Evolutionary conservation across 2,888 invertebrate genomes (phyloP), one percentile per base, ranked within the genome.

Genomic region (Iselma pallidipennis): DNA sequence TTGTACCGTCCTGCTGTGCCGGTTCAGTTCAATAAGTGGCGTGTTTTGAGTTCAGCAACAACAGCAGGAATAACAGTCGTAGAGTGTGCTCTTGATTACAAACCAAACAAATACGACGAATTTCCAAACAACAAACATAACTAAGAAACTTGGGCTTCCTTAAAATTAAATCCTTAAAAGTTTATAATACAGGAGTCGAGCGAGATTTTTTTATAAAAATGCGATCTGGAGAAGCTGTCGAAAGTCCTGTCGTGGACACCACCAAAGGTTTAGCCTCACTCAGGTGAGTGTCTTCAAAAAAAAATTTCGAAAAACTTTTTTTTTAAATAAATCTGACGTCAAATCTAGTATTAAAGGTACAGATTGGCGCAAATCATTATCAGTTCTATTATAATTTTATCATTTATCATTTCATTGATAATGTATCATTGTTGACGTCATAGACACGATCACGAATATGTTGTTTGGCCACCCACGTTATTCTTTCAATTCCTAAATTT

Each of bases 241-340:
- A 75, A 55, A 68, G 55, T 25, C 69, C 68, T 42, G 63, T 70
- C 56, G 64, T 73, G 69, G 73, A 73, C 64, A 69, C 73, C 1
- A 67, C 70, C 12, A 73, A 67, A 49, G 62, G 76, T 59, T 62
- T 76, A 61, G 72, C 74, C 4, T 73, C 72, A 59, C 71, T 77
- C 63, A 76, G 76, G 76, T 77, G 68, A 69, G 72, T 16, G n/a
- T n/a, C n/a, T n/a, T n/a, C n/a, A n/a, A n/a, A n/a, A n/a, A n/a
- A n/a, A n/a, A n/a, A n/a, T n/a, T n/a, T n/a, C 12, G 14, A 37
- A 37, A 37, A 4, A 19, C 7, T 16, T 28, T 28, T 23, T 25
- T 12, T 6, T 9, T 9, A 25, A 26, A 12, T 16, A 26, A 49
- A 21, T 14, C 14, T 49, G 49, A 49, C 26, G 25, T 26, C 37